Conservation (phyloP, 1,140 invertebrate species). For the Notospermus geniculatus region DNA sequence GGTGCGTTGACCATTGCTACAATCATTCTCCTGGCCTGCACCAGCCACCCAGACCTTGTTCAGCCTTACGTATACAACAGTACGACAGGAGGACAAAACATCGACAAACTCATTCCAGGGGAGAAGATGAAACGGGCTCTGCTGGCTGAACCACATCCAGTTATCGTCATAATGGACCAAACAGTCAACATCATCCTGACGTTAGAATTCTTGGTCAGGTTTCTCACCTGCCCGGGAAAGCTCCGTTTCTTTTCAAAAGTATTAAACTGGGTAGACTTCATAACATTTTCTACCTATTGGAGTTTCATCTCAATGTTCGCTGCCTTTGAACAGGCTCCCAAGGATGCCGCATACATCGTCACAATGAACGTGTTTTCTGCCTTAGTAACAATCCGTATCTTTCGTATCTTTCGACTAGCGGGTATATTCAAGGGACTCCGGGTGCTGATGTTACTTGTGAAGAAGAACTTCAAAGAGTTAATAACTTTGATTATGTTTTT, state of each 20-base stretch:
- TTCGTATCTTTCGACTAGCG: not conserved
- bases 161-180: not conserved
- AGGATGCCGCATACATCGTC: not conserved
- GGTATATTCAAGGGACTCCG: not conserved
- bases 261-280: not conserved
- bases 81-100: not conserved
- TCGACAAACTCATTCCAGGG: not conserved
- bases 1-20: not conserved
- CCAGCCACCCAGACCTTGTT: not conserved
- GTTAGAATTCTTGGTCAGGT: not conserved
- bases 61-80: slow-evolving; percentile 4
- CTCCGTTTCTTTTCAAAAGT: not conserved
- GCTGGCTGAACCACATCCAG: slow-evolving; percentile 1
- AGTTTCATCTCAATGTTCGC: slow-evolving; percentile 3
- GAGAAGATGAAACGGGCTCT: too few species aligned
- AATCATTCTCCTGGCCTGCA: slow-evolving; percentile 1
- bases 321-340: not conserved
- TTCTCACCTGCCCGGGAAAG: not conserved
- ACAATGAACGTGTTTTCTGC: too few species aligned
- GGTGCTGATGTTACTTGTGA: slow-evolving; percentile 9
- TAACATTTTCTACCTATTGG: not conserved
- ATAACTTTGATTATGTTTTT: not conserved
- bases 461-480: slow-evolving; percentile 2
- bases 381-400: not conserved
- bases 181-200: not conserved